Evolutionary conservation across 1,140 invertebrate species (phyloP), one percentile per base, ranked within the genome.

Genomic region (Zaprionus gabonicus): DNA sequence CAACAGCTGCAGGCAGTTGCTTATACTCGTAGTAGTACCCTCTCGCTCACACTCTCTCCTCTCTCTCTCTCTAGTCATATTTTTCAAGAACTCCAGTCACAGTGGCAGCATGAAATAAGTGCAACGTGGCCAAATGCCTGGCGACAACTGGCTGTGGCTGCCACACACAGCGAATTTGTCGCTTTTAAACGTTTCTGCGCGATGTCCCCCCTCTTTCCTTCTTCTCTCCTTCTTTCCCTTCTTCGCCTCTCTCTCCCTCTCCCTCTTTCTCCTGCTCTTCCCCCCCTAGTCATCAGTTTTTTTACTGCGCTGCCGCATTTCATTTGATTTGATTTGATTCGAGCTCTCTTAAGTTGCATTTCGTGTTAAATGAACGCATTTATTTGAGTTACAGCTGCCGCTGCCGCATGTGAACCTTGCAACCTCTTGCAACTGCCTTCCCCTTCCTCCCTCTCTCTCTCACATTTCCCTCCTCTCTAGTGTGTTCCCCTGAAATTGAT

Each of bases 361-460:
- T 75, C 81, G 81, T 91, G 86, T 90, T 90, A 90, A 90, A 90
- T 90, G 85, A 85, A 85, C 85, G 86, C 85, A 90, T 90, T 90
- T 85, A 82, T 90, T 90, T 63, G 76, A 59, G 55, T 55, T 55
- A 41, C 28, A 38, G 20, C 23, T 56, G 28, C 31, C 31, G 15
- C 51, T 53, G 60, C 59, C 49, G 56, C 46, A 49, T 17, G 20
- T 38, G 31, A 6, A 7, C 36, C 27, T 44, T 41, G 20, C 23
- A 25, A 31, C 34, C n/a, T 25, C 7, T 17, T 15, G 17, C 49
- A 60, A 27, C 25, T 41, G n/a, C 13, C 4, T 44, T 34, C 28
- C 36, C 23, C 23, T 23, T 23, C 2, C 23, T 1, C 23, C 31
- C 55, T 15, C 5, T 5, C 13, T 5, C 15, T 2, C 41, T 17